Evolutionary conservation across 2,888 invertebrate genomes (phyloP), one percentile per base, ranked within the genome.

Genomic region (Brenthis ino): DNA sequence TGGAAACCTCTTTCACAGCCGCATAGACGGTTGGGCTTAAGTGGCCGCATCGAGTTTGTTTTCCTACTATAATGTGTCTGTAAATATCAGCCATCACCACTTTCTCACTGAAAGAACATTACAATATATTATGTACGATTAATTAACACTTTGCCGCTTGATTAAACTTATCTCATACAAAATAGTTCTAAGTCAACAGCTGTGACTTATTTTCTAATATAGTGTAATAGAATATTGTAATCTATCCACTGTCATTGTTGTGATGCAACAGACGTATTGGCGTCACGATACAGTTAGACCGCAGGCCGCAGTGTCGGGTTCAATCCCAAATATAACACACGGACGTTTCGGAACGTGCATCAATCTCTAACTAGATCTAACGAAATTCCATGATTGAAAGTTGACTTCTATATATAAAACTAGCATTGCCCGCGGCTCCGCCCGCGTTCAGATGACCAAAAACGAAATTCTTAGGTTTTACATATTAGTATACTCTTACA

Each of bases 11-110:
- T 64, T 61, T 48, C 20, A 72, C 63, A 70, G 72, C 70, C 74
- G 57, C 67, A 65, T 70, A 69, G 73, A 75, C 74, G 74, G 65
- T 75, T 65, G 73, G 72, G 72, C 77, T 79, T 84, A 84, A 87
- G 86, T 85, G 82, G 79, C 77, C 75, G 77, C 80, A 80, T 83
- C 82, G 77, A 83, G 81, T 84, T 86, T 89, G 85, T 87, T 89
- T 87, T 85, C 79, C 78, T 82, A 82, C 81, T 81, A 85, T 89
- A 87, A 87, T 87, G 88, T 78, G 80, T 85, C 80, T 83, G 87
- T 86, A 87, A 88, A 88, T 85, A 89, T 77, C 80, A 77, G 74
- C 80, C 77, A 64, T 67, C 75, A 67, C 58, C 74, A 77, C 79
- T 79, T 82, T 80, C 76, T 79, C 83, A 77, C 77, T 77, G 74